Base-by-base conservation (phyloP, 2,113 vertebrate genomes). In the Noctilio leporinus region DNA sequence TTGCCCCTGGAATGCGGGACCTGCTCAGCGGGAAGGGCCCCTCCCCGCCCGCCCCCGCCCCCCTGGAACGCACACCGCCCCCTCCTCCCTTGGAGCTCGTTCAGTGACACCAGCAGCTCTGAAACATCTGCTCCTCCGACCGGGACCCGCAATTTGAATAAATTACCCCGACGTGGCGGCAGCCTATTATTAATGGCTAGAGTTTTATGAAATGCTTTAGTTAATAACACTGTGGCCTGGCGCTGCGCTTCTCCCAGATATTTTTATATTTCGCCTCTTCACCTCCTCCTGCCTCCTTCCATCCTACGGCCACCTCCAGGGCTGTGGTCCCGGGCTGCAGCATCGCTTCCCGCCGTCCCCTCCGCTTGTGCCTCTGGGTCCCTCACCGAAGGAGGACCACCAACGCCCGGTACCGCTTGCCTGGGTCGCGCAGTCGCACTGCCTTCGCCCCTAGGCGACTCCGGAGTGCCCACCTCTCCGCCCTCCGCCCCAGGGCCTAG, bases 91-190 rank as follows among this genome's bases (percentile, higher is more conserved):
- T 97, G 95, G 96, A 98, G 96, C 98, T 97, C 94, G 30, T 98
- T 98, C 96, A 70, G 91, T 98, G 98, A 98, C 98, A 98, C 97
- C 97, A 97, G 96, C 98, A 97, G 98, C 97, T 96, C 98, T 76
- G 97, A 97, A 98, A 98, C 98, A 99, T 98, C 98, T 99, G 98
- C 96, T 98, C 94, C 96, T 97, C 97, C 97, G 97, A 97, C 97
- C 97, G 89, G 98, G 98, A 97, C 98, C 98, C 93, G 96, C 98
- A 98, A 98, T 98, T 98, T 98, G 98, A 99, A 98, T 98, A 98
- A 98, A 99, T 99, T 98, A 98, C 97, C 97, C 97, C 97, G 95
- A 98, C 97, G 95, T 98, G 98, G 98, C 97, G 97, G 96, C 89
- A 97, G 96, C 96, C 96, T 14, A 1, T 98, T 98, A 98, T 98